Evolutionary conservation across 1,140 invertebrate genomes (phyloP), one percentile per base, ranked within the genome.

Genomic region (Chelonus insularis): DNA sequence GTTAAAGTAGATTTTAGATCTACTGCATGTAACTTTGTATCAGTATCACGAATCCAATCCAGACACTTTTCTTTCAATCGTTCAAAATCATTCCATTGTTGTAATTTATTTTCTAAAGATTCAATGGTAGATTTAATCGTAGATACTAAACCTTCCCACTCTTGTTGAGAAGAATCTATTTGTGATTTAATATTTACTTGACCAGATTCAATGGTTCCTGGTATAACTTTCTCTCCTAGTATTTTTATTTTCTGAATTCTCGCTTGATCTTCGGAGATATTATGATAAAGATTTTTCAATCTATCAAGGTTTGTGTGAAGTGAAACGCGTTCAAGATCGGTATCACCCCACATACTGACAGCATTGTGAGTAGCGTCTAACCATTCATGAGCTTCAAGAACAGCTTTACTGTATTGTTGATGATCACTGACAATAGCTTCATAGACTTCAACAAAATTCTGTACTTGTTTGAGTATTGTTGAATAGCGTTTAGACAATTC

Each of bases 31-130:
- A 97, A 84, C 72, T 91, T 91, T 21, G 86, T 89, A 70, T 97
- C 95, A 1, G 92, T 91, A 64, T 94, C 91, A 65, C 93, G 86
- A 50, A 97, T 87, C 95, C 95, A 97, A n/a, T 85, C 76, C 25
- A 92, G 81, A 65, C 93, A 94, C 55, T 89, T 86, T 65, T 97
- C 94, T 70, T 92, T 91, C 59, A 93, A 82, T n/a, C 84, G 83
- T 75, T 98, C 95, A 81, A 94, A 97, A 70, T 96, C 93, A 58
- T 88, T 87, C 95, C 95, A 97, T 70, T 92, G 91, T 67, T 93
- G 89, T 2, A 96, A 82, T 72, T 95, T 94, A 16, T 83, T 86
- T 77, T 95, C 90, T 23, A 95, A 74, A 0, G 83, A 82, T 66
- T 91, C 89, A 57, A 94, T 91, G 0, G 89, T 91, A 2, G 88